phyloP scores from a whole-genome alignment of 2,797 vertebrate species.

The Arremon aurantiirostris region DNA sequence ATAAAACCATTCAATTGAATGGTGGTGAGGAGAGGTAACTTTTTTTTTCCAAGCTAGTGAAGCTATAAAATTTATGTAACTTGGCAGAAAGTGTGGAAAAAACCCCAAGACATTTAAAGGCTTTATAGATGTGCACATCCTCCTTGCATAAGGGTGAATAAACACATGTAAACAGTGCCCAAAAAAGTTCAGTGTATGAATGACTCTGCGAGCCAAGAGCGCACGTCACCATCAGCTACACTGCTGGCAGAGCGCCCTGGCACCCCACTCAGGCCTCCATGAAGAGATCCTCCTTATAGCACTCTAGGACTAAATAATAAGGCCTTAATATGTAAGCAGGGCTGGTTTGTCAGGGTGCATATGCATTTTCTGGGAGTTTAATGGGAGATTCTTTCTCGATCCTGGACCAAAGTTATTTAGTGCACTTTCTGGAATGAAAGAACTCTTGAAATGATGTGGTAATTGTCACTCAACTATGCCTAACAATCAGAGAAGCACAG shows the following conservation, averaged over 20 bases:
- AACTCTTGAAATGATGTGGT: neutral
- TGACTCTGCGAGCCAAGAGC: constrained; percentile 29
- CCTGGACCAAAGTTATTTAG: neutral
- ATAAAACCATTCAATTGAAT: neutral
- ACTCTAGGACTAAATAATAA: neutral
- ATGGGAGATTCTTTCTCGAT: neutral
- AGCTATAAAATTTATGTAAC: neutral
- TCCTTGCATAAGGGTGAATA: neutral
- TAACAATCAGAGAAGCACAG: constrained; percentile 22
- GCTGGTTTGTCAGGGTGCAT: neutral
- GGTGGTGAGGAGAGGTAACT: neutral
- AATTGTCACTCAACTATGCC: neutral
- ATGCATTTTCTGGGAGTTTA: neutral
- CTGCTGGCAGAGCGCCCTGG: neutral
- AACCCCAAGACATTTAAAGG: neutral
- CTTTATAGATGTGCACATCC: neutral
- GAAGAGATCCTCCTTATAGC: neutral
- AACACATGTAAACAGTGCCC: constrained; percentile 4
- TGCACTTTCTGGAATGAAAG: neutral
- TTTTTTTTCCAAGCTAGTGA: neutral
- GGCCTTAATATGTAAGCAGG: neutral
- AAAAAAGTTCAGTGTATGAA: neutral
- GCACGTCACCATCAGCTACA: neutral
- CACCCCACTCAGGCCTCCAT: neutral
- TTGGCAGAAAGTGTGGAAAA: constrained; percentile 26